phyloP scores from a whole-genome alignment of 1,140 invertebrate species.

The Habropoda laboriosa region DNA sequence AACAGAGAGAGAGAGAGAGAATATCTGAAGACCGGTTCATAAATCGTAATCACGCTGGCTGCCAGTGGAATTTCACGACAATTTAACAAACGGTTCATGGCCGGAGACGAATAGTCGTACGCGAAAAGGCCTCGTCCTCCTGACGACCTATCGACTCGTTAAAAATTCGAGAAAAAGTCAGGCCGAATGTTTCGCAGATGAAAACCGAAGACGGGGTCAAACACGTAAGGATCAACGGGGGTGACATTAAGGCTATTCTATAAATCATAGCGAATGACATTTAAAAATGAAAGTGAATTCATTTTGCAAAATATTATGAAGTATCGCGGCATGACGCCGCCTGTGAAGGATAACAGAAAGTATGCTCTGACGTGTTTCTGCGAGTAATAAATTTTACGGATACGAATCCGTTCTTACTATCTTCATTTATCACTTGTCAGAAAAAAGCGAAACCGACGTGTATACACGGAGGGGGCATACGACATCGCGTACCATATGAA shows the following conservation, averaged over 20 bases:
- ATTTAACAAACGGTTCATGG: slow-evolving; percentile 64
- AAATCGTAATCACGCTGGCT: slow-evolving; percentile 72
- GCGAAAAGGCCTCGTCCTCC: background rate
- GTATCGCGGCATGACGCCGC: background rate
- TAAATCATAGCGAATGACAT: slow-evolving; percentile 3
- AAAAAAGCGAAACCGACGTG: background rate
- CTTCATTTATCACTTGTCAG: slow-evolving; percentile 14
- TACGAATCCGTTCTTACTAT: background rate
- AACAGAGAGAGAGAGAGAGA: no score
- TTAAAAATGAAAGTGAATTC: slow-evolving; percentile 10
- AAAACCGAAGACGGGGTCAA: background rate
- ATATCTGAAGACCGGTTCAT: slow-evolving; percentile 66
- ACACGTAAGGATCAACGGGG: background rate
- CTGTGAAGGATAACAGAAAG: slow-evolving; percentile 5
- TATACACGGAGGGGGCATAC: background rate
- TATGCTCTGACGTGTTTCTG: background rate
- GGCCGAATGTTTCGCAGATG: slow-evolving; percentile 4
- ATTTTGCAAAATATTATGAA: slow-evolving; percentile 1
- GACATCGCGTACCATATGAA: background rate
- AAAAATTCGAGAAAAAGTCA: slow-evolving; percentile 37
- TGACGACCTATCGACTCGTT: slow-evolving; percentile 14
- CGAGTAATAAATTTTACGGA: slow-evolving; percentile 30
- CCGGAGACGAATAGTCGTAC: slow-evolving; percentile 37
- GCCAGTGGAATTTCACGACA: slow-evolving; percentile 64
- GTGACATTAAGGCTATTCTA: slow-evolving; percentile 4